phyloP scores from a whole-genome alignment of 2,113 vertebrate species.

The Antigone vipio region DNA sequence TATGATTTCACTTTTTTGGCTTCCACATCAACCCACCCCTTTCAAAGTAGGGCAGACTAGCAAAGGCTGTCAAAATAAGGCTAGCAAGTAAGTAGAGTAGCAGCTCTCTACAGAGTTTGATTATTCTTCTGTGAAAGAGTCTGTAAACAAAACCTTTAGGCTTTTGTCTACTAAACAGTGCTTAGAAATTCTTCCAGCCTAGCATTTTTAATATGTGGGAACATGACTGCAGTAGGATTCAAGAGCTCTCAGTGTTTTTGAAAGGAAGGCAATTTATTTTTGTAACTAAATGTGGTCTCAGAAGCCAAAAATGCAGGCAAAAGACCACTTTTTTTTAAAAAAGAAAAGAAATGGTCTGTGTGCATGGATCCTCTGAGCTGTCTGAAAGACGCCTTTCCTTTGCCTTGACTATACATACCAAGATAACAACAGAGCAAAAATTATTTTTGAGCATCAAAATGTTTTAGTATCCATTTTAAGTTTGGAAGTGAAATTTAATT shows the following conservation, averaged over 20 bases:
- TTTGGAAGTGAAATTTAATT: background rate
- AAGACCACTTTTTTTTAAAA: background rate
- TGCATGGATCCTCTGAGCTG: background rate
- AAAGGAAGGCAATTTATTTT: slow-evolving; percentile 38
- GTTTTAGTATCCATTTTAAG: background rate
- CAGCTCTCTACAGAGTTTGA: slow-evolving; percentile 18
- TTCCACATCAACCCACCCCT: background rate
- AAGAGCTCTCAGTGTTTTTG: slow-evolving; percentile 33
- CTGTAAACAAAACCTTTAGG: slow-evolving; percentile 64
- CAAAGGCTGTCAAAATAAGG: slow-evolving; percentile 56
- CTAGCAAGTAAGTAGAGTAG: slow-evolving; percentile 4
- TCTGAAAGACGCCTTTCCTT: background rate
- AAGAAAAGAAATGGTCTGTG: background rate
- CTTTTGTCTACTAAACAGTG: slow-evolving; percentile 54
- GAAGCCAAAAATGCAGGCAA: background rate
- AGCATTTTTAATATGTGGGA: slow-evolving; percentile 49
- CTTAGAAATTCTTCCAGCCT: slow-evolving; percentile 45
- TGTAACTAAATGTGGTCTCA: background rate
- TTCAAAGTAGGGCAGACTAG: background rate
- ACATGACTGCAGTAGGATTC: slow-evolving; percentile 10
- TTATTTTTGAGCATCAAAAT: background rate
- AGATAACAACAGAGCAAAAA: background rate
- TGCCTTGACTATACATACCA: background rate
- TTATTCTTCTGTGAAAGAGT: slow-evolving; percentile 34
- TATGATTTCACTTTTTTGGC: slow-evolving; percentile 6